Evolutionary conservation across 2,797 vertebrate species (phyloP).

Genomic region (Sarcophilus harrisii): DNA sequence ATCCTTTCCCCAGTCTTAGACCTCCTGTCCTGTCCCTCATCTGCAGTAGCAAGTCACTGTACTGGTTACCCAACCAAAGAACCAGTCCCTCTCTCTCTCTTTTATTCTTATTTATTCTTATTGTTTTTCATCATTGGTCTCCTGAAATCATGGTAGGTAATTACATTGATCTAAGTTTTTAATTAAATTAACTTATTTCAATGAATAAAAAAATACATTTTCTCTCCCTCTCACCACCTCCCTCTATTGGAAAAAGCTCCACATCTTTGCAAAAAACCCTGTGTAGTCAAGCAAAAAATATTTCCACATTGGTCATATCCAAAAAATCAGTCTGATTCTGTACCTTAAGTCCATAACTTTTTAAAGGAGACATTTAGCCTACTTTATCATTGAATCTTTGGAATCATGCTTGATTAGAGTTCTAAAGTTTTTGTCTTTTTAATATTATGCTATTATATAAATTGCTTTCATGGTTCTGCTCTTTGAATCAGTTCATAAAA

Average conservation of each 20-base stretch:
- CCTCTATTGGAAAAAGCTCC: background rate
- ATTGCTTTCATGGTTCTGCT: background rate
- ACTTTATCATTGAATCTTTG: background rate
- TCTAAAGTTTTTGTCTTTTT: background rate
- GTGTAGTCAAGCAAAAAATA: background rate
- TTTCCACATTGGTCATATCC: background rate
- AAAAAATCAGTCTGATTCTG: background rate
- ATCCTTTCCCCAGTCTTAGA: background rate
- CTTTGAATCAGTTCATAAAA: background rate
- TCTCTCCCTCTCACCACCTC: background rate
- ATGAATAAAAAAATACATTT: background rate
- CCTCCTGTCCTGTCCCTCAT: background rate
- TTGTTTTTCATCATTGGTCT: background rate
- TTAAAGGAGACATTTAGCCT: background rate
- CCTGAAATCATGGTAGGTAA: background rate
- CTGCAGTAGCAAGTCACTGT: background rate
- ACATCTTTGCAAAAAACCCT: background rate
- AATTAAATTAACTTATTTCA: background rate
- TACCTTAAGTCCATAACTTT: background rate
- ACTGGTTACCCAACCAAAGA: background rate
- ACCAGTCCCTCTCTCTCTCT: background rate
- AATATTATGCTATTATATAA: background rate
- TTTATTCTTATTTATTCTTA: background rate
- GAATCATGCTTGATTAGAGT: background rate
- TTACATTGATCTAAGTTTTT: background rate